Percentiles rank a stretch among this genome's conserved stretches.
Conservation (phyloP, 2,888 invertebrate species). For the Drosophila phalerata region DNA sequence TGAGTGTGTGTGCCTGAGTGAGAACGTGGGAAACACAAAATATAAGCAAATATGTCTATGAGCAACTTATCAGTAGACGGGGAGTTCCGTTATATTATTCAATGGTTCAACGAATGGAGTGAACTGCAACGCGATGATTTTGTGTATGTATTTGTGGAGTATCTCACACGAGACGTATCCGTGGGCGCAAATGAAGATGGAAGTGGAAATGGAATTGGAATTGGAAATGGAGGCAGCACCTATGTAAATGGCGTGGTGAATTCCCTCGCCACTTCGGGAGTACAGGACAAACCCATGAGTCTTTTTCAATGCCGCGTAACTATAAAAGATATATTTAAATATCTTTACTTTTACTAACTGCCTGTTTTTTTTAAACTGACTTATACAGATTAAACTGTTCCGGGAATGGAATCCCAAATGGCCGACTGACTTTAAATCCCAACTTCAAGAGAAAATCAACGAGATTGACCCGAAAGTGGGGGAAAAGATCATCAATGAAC, state of each 20-base stretch:
- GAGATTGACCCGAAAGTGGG: slow-evolving; percentile 91
- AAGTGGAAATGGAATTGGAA: slow-evolving; percentile 66
- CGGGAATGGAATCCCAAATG: slow-evolving; percentile 94
- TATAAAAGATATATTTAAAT: slow-evolving; percentile 21
- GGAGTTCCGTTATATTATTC: slow-evolving; percentile 92
- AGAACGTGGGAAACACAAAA: slow-evolving; percentile 40
- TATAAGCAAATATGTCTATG: slow-evolving; percentile 86
- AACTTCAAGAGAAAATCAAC: slow-evolving; percentile 89
- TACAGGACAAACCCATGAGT: slow-evolving; percentile 92
- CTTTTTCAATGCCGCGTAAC: slow-evolving; percentile 93
- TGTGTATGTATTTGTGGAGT: slow-evolving; percentile 90
- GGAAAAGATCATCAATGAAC: slow-evolving; percentile 88
- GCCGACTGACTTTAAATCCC: slow-evolving; percentile 90
- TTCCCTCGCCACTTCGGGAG: slow-evolving; percentile 89
- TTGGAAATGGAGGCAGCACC: slow-evolving; percentile 86
- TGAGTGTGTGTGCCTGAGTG: slow-evolving; percentile 16
- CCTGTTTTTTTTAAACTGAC: slow-evolving; percentile 5
- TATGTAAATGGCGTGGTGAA: slow-evolving; percentile 91
- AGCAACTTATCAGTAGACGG: slow-evolving; percentile 89
- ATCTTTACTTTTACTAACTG: not conserved
- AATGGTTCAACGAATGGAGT: slow-evolving; percentile 96
- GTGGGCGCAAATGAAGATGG: slow-evolving; percentile 37
- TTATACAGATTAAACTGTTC: slow-evolving; percentile 90
- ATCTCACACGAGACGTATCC: slow-evolving; percentile 85
- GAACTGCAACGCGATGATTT: slow-evolving; percentile 95